A percentile compares a stretch with the other conserved stretches of the same genome.
phyloP scores from a whole-genome alignment of 1,140 invertebrate genomes.

The Drosophila pseudoobscura region DNA sequence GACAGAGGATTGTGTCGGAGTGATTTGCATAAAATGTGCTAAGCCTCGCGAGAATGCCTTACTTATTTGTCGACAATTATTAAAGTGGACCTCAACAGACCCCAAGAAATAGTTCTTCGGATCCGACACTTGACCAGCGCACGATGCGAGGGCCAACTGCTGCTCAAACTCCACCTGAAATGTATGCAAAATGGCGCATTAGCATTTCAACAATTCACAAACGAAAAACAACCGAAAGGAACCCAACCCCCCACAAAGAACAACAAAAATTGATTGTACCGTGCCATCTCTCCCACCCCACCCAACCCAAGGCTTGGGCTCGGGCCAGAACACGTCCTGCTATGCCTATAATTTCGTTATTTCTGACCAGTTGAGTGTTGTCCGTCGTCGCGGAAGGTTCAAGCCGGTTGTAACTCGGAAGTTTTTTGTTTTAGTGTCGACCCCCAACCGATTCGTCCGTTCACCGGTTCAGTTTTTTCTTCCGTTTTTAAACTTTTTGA shows the following conservation, averaged over 20 bases:
- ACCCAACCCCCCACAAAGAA: no score
- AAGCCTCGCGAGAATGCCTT: slow-evolving; percentile 16
- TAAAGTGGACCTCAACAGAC: slow-evolving; percentile 39
- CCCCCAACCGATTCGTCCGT: background rate
- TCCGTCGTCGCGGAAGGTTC: slow-evolving; percentile 70
- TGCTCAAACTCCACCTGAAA: slow-evolving; percentile 40
- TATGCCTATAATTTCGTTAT: slow-evolving; percentile 67
- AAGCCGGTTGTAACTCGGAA: slow-evolving; percentile 4
- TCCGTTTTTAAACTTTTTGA: slow-evolving; percentile 25
- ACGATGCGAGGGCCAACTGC: background rate
- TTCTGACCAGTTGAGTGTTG: slow-evolving; percentile 76
- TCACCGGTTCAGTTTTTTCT: background rate
- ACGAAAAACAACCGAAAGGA: slow-evolving; percentile 19
- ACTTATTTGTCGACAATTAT: slow-evolving; percentile 49
- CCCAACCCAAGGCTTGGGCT: slow-evolving; percentile 5
- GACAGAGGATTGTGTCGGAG: slow-evolving; percentile 14
- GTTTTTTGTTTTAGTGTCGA: slow-evolving; percentile 5
- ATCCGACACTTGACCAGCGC: slow-evolving; percentile 38
- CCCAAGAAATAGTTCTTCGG: slow-evolving; percentile 2
- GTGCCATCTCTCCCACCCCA: slow-evolving; percentile 24
- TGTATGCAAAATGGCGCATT: slow-evolving; percentile 81
- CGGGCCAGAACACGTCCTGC: slow-evolving; percentile 4
- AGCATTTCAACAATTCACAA: slow-evolving; percentile 73
- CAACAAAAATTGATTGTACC: slow-evolving; percentile 68
- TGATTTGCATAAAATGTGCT: slow-evolving; percentile 71